Percentiles rank a stretch among this genome's conserved stretches.
Conservation (phyloP, 2,113 vertebrate species). For the Gnathonemus longibarbis region DNA sequence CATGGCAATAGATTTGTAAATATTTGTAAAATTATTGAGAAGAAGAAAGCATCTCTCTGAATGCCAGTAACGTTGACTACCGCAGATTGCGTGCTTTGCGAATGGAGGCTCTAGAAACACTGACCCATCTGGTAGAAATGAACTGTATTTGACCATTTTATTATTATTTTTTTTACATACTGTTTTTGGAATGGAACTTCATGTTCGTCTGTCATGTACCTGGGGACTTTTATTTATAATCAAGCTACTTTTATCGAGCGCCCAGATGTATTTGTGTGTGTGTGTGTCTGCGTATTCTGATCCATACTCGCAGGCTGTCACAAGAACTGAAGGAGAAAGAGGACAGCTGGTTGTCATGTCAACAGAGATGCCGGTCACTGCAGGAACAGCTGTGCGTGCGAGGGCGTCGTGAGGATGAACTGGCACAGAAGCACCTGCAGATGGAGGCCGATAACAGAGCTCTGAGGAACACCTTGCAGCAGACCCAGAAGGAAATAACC, state of each 20-base stretch:
- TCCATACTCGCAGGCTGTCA: constrained; percentile 54
- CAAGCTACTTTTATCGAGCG: not conserved
- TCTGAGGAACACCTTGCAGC: constrained; percentile 54
- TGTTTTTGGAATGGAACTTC: not conserved
- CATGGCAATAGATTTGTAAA: not conserved
- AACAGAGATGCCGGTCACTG: constrained; percentile 46
- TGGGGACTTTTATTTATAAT: not conserved
- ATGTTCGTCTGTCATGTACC: not conserved
- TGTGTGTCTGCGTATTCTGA: constrained; percentile 7
- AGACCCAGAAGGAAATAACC: constrained; percentile 58
- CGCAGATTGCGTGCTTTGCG: not conserved
- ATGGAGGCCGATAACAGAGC: constrained; percentile 65
- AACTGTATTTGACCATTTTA: not conserved
- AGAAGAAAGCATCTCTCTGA: not conserved
- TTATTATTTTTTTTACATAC: not conserved
- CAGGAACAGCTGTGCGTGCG: constrained; percentile 67
- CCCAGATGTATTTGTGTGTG: not conserved
- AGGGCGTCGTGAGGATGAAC: constrained; percentile 63
- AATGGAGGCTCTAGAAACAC: not conserved
- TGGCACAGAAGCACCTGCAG: constrained; percentile 50
- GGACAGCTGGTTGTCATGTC: constrained; percentile 49
- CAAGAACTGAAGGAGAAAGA: constrained; percentile 73
- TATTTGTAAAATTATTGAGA: too few relatives aligned
- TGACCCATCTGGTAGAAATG: not conserved
- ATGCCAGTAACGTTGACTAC: not conserved